phyloP scores from a whole-genome alignment of 2,797 vertebrate genomes.

The Bradypodion pumilum region DNA sequence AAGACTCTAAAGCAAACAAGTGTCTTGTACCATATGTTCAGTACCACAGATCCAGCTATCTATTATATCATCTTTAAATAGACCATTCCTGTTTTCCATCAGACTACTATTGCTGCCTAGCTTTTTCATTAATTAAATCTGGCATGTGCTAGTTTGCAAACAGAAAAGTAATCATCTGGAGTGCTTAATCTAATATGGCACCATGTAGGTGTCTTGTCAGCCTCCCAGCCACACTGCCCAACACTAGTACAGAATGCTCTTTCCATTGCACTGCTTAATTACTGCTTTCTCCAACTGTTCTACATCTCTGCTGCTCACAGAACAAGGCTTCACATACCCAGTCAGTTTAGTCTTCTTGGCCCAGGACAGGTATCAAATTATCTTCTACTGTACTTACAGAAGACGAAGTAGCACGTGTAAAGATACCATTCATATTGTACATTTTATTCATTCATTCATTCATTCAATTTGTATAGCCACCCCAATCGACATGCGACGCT shows the following conservation, averaged over 20 bases:
- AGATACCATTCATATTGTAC: accelerated
- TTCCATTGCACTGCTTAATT: background rate
- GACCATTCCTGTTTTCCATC: background rate
- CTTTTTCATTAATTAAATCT: background rate
- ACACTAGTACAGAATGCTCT: background rate
- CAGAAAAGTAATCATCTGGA: background rate
- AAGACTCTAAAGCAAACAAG: background rate
- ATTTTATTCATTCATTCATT: no score
- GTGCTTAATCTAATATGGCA: conserved; percentile 1
- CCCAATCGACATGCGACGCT: no score
- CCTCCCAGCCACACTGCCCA: background rate
- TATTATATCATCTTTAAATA: background rate
- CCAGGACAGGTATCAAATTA: background rate
- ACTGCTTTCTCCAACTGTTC: conserved; percentile 2
- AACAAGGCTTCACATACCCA: conserved; percentile 12
- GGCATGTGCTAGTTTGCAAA: background rate
- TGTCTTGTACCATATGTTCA: accelerated
- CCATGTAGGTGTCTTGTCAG: background rate
- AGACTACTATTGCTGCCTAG: background rate
- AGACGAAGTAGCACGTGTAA: background rate
- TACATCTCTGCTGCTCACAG: background rate
- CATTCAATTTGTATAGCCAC: no score
- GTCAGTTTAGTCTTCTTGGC: background rate
- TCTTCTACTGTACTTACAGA: background rate
- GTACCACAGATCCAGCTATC: accelerated